A percentile compares a stretch with the other conserved stretches of the same genome.
Conservation (phyloP, 2,113 vertebrate species). For the Heterotilapia buettikoferi region DNA sequence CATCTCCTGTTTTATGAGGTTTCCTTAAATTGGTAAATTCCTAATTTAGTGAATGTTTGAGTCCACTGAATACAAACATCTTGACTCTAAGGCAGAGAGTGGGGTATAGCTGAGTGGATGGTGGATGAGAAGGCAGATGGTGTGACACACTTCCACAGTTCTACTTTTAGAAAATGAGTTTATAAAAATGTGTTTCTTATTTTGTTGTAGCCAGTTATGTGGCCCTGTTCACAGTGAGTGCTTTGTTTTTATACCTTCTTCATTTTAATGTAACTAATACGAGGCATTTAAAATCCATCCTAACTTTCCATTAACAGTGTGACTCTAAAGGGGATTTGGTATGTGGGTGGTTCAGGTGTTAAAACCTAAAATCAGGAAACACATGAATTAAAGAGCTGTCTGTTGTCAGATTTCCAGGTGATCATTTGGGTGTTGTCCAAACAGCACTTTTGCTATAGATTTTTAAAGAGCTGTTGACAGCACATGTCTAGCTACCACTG, state of each 20-base stretch:
- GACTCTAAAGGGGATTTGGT: not conserved
- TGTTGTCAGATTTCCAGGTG: not conserved
- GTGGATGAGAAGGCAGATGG: not conserved
- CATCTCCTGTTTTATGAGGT: not conserved
- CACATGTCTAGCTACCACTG: not conserved
- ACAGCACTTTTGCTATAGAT: not conserved
- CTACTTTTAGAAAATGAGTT: not conserved
- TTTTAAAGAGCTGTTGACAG: not conserved
- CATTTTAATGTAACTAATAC: not conserved
- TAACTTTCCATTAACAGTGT: not conserved
- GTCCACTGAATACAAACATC: not conserved
- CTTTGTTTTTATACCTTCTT: not conserved
- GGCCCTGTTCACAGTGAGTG: not conserved
- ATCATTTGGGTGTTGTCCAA: not conserved
- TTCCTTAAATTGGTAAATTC: not conserved
- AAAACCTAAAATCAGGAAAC: not conserved
- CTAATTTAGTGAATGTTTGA: not conserved
- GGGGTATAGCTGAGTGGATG: not conserved
- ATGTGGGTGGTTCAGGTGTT: not conserved
- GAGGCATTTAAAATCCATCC: not conserved
- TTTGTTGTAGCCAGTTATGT: not conserved
- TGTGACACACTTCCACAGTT: not conserved
- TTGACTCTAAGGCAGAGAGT: not conserved
- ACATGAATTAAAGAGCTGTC: not conserved
- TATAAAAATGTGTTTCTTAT: not conserved